Evolutionary conservation across 2,113 vertebrate species (phyloP).

Genomic region (Menura novaehollandiae): DNA sequence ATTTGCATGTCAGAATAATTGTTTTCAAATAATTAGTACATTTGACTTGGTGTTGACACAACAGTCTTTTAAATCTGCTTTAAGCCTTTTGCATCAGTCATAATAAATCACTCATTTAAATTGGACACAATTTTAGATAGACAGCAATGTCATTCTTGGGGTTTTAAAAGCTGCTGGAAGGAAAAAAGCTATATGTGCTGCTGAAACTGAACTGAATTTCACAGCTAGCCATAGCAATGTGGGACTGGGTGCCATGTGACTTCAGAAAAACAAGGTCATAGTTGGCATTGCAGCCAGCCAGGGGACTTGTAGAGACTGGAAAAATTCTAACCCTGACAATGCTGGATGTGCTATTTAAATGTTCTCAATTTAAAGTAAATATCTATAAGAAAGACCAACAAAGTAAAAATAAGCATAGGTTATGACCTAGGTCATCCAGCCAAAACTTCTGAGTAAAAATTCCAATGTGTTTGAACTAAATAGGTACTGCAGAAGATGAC

Average conservation of each 20-base stretch:
- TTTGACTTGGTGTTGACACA: constrained; percentile 3
- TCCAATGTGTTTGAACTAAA: neutral
- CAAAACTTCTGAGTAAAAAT: neutral
- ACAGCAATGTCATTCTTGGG: neutral
- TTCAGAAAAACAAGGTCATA: neutral
- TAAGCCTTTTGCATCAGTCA: neutral
- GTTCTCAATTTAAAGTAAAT: neutral
- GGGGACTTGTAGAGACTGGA: neutral
- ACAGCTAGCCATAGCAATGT: neutral
- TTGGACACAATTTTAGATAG: neutral
- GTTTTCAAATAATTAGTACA: constrained; percentile 3
- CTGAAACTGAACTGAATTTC: neutral
- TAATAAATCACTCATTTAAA: constrained; percentile 18
- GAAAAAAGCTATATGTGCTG: neutral
- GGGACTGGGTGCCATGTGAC: neutral
- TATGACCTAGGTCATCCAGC: neutral
- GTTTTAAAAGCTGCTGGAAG: neutral
- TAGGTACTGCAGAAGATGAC: neutral
- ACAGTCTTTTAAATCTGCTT: constrained; percentile 10
- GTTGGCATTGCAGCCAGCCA: neutral
- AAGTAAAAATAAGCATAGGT: neutral
- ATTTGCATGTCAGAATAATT: constrained; percentile 28
- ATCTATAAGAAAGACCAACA: neutral
- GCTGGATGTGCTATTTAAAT: neutral
- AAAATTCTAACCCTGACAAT: neutral